Percentiles rank a stretch among this genome's conserved stretches.
These are phyloP conservation scores for Camelus bactrianus DNA, from an alignment of 2,113 vertebrate species.

Conservation along the genomic window DNA sequence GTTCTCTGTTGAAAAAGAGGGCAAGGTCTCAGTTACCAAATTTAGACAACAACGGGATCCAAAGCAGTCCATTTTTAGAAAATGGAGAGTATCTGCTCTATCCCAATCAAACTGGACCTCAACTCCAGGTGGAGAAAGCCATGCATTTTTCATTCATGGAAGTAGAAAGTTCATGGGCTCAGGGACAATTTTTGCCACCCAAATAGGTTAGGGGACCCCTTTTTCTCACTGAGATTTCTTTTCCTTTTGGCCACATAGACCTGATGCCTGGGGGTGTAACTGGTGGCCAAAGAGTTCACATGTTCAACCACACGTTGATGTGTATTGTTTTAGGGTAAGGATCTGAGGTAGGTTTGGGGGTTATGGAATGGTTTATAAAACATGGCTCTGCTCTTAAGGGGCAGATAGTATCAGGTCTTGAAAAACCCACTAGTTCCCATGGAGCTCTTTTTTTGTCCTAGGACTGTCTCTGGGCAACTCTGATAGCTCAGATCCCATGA, in stretches of 20 bases:
- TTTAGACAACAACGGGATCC: not conserved
- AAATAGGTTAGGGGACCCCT: not conserved
- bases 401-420: not conserved
- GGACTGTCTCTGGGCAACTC: not conserved
- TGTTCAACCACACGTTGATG: not conserved
- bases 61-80: not conserved
- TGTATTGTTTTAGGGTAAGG: not conserved
- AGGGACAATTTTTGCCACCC: not conserved
- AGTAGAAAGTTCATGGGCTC: not conserved
- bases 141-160: not conserved
- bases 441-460: not conserved
- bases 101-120: not conserved
- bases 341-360: not conserved
- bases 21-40: not conserved
- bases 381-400: not conserved
- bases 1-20: conserved; percentile 16
- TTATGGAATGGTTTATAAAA: not conserved
- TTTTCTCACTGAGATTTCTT: not conserved
- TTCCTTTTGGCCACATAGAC: not conserved
- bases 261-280: not conserved
- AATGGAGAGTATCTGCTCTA: not conserved
- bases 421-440: not conserved
- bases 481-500: not conserved
- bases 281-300: not conserved
- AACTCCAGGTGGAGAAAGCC: not conserved